Conservation (phyloP, 2,113 vertebrate species). For the Anser cygnoides region DNA sequence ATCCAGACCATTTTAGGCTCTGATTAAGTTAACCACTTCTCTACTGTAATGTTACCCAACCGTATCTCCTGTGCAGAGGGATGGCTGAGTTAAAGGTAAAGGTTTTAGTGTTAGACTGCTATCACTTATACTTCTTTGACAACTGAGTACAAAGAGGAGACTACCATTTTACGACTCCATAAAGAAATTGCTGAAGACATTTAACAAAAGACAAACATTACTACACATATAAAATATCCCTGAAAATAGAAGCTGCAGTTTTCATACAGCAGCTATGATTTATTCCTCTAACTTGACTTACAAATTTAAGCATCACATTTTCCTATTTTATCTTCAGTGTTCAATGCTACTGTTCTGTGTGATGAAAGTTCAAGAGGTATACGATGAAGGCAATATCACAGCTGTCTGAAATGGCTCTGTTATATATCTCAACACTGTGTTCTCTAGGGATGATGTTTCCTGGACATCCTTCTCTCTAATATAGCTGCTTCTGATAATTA, state of each 20-base stretch:
- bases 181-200: slow-evolving; percentile 70
- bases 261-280: slow-evolving; percentile 66
- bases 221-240: slow-evolving; percentile 71
- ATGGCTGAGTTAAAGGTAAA: slow-evolving; percentile 15
- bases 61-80: not conserved
- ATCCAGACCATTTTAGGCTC: slow-evolving; percentile 14
- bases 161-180: slow-evolving; percentile 59
- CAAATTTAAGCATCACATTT: slow-evolving; percentile 71
- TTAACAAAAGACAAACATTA: slow-evolving; percentile 71
- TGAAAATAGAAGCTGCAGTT: slow-evolving; percentile 69
- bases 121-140: slow-evolving; percentile 25
- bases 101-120: slow-evolving; percentile 7
- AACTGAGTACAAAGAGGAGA: slow-evolving; percentile 14
- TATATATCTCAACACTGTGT: slow-evolving; percentile 38
- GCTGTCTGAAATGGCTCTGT: slow-evolving; percentile 57
- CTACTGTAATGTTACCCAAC: not conserved
- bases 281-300: slow-evolving; percentile 69
- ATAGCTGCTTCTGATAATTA: slow-evolving; percentile 79
- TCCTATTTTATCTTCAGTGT: slow-evolving; percentile 71
- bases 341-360: slow-evolving; percentile 36
- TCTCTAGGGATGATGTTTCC: slow-evolving; percentile 60
- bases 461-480: slow-evolving; percentile 59
- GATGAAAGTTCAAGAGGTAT: slow-evolving; percentile 66
- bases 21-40: slow-evolving; percentile 47
- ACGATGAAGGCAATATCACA: slow-evolving; percentile 45